Percentiles rank a stretch among this genome's conserved stretches.
Conservation (phyloP, 2,888 invertebrate species). For the Sesamia inferens region DNA sequence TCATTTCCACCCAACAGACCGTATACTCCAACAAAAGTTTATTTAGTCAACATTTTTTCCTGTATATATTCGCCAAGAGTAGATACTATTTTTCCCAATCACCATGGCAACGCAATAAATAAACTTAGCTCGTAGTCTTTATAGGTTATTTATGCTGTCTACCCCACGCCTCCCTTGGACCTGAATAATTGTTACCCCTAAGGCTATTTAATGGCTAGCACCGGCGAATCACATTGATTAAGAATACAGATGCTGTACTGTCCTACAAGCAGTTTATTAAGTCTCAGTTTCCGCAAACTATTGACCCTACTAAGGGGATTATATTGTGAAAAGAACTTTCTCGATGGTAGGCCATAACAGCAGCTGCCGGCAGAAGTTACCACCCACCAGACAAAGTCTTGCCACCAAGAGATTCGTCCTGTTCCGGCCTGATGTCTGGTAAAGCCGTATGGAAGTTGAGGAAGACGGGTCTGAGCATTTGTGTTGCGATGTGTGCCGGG, state of each 20-base stretch:
- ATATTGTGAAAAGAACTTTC: not conserved
- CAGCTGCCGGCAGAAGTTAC: too few species aligned
- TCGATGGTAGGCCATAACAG: too few species aligned
- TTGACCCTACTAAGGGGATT: constrained; percentile 59
- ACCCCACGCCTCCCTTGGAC: constrained; percentile 59
- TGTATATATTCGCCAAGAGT: not conserved
- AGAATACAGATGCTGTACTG: constrained; percentile 69
- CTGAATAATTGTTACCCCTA: constrained; percentile 69
- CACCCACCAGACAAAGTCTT: too few species aligned
- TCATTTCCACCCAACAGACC: not conserved
- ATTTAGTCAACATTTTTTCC: constrained; percentile 17
- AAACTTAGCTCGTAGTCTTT: constrained; percentile 55
- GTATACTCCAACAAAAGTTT: not conserved
- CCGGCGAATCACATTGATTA: constrained; percentile 75
- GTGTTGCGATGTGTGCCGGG: too few species aligned
- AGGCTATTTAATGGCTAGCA: constrained; percentile 67
- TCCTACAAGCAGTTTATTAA: constrained; percentile 68
- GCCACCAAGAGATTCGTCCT: too few species aligned
- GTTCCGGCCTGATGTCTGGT: too few species aligned
- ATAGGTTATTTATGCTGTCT: constrained; percentile 68
- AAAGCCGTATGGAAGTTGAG: too few species aligned
- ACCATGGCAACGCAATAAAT: constrained; percentile 54
- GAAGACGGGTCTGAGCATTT: too few species aligned
- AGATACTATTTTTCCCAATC: constrained; percentile 50
- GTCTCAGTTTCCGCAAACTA: constrained; percentile 64